These are phyloP conservation scores for Amblyteles armatorius DNA, from an alignment of 2,888 invertebrate genomes.

Conservation along the genomic window DNA sequence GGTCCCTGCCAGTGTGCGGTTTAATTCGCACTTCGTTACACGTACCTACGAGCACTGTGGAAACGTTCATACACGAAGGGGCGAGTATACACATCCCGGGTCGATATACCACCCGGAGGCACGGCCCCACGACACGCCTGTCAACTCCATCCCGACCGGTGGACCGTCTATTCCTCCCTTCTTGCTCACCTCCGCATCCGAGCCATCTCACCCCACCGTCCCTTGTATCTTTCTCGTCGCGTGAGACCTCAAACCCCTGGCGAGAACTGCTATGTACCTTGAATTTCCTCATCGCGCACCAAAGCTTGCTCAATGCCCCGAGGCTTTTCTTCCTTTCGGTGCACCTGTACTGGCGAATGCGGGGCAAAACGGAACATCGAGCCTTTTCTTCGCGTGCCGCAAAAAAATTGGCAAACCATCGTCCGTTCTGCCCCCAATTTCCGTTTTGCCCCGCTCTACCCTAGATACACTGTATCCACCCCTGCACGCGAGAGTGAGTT, in stretches of 20 bases:
- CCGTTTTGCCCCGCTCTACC: not conserved
- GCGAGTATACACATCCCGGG: conserved; percentile 65
- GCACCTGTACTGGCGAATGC: not conserved
- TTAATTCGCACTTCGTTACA: conserved; percentile 65
- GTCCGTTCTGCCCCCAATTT: not conserved
- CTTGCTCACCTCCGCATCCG: conserved; percentile 38
- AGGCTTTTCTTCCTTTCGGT: conserved; percentile 11
- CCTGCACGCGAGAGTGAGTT: not conserved
- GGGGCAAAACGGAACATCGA: not conserved
- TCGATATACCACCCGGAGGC: conserved; percentile 75
- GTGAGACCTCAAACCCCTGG: not conserved
- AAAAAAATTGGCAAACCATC: not conserved
- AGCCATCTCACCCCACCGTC: conserved; percentile 19
- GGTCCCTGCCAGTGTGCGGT: conserved; percentile 38
- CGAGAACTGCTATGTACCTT: not conserved
- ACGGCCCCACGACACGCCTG: conserved; percentile 72
- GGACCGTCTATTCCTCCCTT: conserved; percentile 49
- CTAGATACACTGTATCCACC: not conserved
- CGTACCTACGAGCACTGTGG: conserved; percentile 56
- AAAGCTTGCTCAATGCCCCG: conserved; percentile 4
- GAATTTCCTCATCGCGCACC: conserved; percentile 10
- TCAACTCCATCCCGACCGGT: conserved; percentile 65
- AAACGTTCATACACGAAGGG: conserved; percentile 42
- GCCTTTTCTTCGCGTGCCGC: not conserved
- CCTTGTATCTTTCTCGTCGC: conserved; percentile 12